Conservation (phyloP, 2,797 vertebrate genomes). For the Karalla daura region DNA sequence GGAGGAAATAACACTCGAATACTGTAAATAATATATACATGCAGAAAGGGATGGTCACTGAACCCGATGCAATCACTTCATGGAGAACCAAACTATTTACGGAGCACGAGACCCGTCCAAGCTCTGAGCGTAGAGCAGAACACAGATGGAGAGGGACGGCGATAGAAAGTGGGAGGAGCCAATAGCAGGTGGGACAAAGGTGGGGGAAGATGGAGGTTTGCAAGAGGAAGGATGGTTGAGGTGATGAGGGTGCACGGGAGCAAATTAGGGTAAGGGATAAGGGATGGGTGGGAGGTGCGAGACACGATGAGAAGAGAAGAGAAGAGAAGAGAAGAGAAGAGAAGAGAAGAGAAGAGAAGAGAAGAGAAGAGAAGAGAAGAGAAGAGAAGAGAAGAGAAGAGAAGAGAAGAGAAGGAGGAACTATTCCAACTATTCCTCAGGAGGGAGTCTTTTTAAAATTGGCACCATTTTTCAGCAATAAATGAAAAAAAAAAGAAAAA, state of each 20-base stretch:
- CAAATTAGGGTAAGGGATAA: no score
- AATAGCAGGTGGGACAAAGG: background rate
- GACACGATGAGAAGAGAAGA: background rate
- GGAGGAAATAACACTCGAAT: constrained; percentile 23
- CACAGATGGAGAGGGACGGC: background rate
- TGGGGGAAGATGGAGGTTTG: background rate
- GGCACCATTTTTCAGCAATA: no score
- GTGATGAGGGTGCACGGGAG: no score
- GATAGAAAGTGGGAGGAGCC: background rate
- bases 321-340: background rate
- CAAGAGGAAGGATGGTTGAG: background rate
- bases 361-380: no score
- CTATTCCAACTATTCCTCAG: no score
- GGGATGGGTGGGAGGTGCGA: background rate
- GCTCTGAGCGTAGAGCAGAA: background rate
- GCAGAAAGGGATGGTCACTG: background rate
- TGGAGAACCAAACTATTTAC: background rate
- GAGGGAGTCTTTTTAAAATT: no score
- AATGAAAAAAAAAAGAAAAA: no score
- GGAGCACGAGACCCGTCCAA: background rate
- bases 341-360: background rate
- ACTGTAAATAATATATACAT: constrained; percentile 22
- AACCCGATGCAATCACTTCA: no score
- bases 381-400: no score
- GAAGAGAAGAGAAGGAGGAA: no score